Percentiles rank a stretch among this genome's conserved stretches.
These are phyloP conservation scores for Hippopotamus amphibius DNA, from an alignment of 2,113 vertebrate species.

Conservation along the genomic window DNA sequence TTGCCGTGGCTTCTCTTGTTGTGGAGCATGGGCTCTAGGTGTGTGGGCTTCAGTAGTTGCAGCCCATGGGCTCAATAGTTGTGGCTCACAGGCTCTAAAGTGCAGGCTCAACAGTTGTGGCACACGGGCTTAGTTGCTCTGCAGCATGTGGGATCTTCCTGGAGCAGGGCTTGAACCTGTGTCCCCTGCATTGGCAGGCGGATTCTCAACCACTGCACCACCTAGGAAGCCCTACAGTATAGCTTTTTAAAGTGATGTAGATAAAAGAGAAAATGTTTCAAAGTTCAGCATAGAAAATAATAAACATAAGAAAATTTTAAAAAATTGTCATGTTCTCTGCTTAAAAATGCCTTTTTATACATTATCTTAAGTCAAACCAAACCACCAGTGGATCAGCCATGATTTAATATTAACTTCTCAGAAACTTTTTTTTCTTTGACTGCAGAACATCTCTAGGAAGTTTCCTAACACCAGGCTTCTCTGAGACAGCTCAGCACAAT, in stretches of 20 bases:
- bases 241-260: neutral
- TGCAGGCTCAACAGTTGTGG: no score
- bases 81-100: no score
- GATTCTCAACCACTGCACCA: no score
- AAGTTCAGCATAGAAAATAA: slow-evolving; percentile 49
- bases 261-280: slow-evolving; percentile 28
- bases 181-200: no score
- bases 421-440: slow-evolving; percentile 38
- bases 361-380: slow-evolving; percentile 54
- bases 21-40: no score
- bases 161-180: no score
- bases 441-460: slow-evolving; percentile 21
- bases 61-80: no score
- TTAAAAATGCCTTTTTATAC: neutral
- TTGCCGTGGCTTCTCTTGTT: no score
- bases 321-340: neutral
- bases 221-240: no score
- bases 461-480: neutral
- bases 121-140: no score
- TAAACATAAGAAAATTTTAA: neutral
- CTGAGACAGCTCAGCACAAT: neutral
- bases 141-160: no score
- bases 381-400: neutral
- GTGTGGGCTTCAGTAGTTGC: no score
- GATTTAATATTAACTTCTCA: slow-evolving; percentile 33